phyloP scores from a whole-genome alignment of 1,140 invertebrate species.

The Probaryconus sp. region DNA sequence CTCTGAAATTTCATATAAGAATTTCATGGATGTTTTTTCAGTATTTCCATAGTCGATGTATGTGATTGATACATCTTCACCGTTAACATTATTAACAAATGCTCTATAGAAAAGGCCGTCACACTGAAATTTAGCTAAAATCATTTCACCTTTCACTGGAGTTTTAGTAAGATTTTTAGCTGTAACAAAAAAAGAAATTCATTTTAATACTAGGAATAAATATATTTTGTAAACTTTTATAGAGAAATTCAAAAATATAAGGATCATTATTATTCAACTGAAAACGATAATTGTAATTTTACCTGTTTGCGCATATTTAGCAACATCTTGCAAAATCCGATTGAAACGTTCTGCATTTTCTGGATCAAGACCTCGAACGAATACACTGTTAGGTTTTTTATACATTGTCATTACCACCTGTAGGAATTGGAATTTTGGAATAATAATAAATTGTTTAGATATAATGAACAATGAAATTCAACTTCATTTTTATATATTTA shows the following conservation, averaged over 20 bases:
- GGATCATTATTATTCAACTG: neutral
- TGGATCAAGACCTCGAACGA: conserved; percentile 56
- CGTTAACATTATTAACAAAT: conserved; percentile 60
- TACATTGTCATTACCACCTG: conserved; percentile 63
- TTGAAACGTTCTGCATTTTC: conserved; percentile 57
- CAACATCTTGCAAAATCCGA: conserved; percentile 64
- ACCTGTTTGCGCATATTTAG: conserved; percentile 63
- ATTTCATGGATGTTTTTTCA: conserved; percentile 50
- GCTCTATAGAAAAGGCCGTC: conserved; percentile 73
- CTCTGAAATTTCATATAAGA: conserved; percentile 60
- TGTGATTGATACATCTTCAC: conserved; percentile 51
- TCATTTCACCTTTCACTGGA: conserved; percentile 66
- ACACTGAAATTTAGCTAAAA: conserved; percentile 63
- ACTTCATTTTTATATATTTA: too few relatives aligned
- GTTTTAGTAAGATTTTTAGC: conserved; percentile 51
- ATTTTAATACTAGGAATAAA: conserved; percentile 2
- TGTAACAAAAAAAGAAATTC: conserved; percentile 8
- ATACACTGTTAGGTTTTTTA: conserved; percentile 56
- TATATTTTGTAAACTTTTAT: conserved; percentile 2
- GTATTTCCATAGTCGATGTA: conserved; percentile 73
- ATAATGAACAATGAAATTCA: too few relatives aligned
- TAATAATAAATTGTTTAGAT: too few relatives aligned
- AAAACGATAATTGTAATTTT: conserved; percentile 13
- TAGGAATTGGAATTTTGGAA: too few relatives aligned
- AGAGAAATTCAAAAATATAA: conserved; percentile 11